Percentiles rank a stretch among this genome's conserved stretches.
phyloP scores from a whole-genome alignment of 1,140 invertebrate species.

The Eriosoma lanigerum region DNA sequence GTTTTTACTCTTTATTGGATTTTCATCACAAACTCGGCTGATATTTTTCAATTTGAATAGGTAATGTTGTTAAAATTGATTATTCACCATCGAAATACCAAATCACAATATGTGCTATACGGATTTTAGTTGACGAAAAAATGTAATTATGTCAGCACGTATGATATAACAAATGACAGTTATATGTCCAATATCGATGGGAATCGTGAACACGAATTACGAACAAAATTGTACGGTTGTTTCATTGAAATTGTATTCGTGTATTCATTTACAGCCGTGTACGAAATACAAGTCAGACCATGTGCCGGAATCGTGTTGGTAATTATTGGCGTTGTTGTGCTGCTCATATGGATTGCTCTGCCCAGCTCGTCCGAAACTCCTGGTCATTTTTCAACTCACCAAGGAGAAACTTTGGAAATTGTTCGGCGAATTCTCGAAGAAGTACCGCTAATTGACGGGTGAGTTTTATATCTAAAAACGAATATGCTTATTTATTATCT shows the following conservation, averaged over 20 bases:
- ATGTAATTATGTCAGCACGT: no score
- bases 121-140: no score
- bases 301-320: conserved; percentile 53
- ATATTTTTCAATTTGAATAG: no score
- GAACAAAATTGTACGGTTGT: neutral
- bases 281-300: conserved; percentile 45
- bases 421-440: conserved; percentile 54
- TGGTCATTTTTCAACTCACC: conserved; percentile 16
- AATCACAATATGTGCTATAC: no score
- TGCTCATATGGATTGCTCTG: conserved; percentile 54
- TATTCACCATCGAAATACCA: no score
- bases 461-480: conserved; percentile 38
- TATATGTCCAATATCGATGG: no score
- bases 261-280: conserved; percentile 31
- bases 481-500: neutral
- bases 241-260: neutral
- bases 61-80: no score
- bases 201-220: no score
- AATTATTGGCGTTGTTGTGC: conserved; percentile 54
- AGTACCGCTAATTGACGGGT: conserved; percentile 56
- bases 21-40: no score
- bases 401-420: conserved; percentile 52
- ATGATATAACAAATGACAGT: no score
- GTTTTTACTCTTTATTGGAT: no score
- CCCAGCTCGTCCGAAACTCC: conserved; percentile 40